These are phyloP conservation scores for Arenaria interpres DNA, from an alignment of 2,113 vertebrate species.

Conservation along the genomic window DNA sequence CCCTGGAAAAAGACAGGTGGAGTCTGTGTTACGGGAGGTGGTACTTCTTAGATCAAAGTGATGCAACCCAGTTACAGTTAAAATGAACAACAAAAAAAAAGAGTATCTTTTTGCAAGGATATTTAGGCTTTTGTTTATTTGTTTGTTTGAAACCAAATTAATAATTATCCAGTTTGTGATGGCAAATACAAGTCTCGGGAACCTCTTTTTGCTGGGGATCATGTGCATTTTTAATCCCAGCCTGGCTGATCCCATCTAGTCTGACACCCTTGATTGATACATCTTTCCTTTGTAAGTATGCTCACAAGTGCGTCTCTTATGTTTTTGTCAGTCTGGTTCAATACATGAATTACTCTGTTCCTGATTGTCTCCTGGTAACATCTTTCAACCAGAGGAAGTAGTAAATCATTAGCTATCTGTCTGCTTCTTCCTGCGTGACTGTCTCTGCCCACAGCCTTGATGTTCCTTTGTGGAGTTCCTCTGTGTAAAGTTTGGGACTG, in stretches of 20 bases:
- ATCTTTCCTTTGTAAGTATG: not conserved
- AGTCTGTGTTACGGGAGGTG: not conserved
- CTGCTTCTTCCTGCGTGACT: not conserved
- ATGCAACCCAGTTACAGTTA: not conserved
- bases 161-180: slow-evolving; percentile 23
- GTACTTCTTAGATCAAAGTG: slow-evolving; percentile 46
- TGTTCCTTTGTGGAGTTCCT: not conserved
- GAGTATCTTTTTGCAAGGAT: not conserved
- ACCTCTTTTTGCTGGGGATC: not conserved
- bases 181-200: not conserved
- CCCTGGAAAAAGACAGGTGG: slow-evolving; percentile 48
- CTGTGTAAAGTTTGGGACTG: not conserved
- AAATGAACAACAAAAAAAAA: not conserved
- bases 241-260: not conserved
- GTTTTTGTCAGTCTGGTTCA: not conserved
- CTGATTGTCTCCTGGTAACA: not conserved
- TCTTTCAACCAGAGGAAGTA: not conserved
- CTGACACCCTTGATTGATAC: not conserved
- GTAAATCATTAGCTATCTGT: not conserved
- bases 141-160: slow-evolving; percentile 31
- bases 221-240: not conserved
- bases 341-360: not conserved
- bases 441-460: not conserved
- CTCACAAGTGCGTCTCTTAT: not conserved
- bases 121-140: not conserved